These are phyloP conservation scores for Bellardia bayeri DNA, from an alignment of 2,888 invertebrate species.

Conservation along the genomic window DNA sequence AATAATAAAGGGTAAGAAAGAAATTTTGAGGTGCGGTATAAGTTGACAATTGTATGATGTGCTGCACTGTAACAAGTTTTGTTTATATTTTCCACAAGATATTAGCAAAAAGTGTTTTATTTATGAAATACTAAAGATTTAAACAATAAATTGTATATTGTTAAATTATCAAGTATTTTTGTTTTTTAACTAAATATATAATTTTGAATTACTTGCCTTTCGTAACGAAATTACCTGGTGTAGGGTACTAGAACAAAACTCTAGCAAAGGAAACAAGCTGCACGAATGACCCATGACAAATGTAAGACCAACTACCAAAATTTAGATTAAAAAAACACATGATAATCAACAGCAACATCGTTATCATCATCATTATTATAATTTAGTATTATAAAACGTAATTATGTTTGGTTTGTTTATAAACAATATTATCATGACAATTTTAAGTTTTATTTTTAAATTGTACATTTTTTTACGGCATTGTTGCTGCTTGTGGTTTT, in stretches of 20 bases:
- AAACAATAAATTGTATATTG: too few species aligned
- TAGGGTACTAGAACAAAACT: slow-evolving; percentile 18
- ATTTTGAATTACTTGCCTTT: not conserved
- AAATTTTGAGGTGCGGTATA: not conserved
- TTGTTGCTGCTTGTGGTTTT: slow-evolving; percentile 17
- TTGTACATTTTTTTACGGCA: not conserved
- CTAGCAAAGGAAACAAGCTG: slow-evolving; percentile 79
- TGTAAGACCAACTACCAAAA: slow-evolving; percentile 56
- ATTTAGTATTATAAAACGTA: slow-evolving; percentile 41
- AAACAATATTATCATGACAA: slow-evolving; percentile 16
- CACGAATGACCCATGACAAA: slow-evolving; percentile 77
- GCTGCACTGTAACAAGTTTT: not conserved
- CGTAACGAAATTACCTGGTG: not conserved
- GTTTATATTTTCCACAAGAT: not conserved
- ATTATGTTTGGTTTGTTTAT: slow-evolving; percentile 9
- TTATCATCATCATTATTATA: slow-evolving; percentile 40
- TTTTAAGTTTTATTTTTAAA: slow-evolving; percentile 14
- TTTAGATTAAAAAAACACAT: slow-evolving; percentile 16
- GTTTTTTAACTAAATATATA: not conserved
- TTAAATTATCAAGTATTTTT: too few species aligned
- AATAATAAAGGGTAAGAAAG: not conserved
- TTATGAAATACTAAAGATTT: too few species aligned
- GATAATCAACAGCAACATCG: slow-evolving; percentile 21
- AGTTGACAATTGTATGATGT: not conserved
- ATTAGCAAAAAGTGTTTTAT: too few species aligned